Evolutionary conservation across 2,888 invertebrate genomes (phyloP), one percentile per base, ranked within the genome.

Genomic region (Leucoma salicis): DNA sequence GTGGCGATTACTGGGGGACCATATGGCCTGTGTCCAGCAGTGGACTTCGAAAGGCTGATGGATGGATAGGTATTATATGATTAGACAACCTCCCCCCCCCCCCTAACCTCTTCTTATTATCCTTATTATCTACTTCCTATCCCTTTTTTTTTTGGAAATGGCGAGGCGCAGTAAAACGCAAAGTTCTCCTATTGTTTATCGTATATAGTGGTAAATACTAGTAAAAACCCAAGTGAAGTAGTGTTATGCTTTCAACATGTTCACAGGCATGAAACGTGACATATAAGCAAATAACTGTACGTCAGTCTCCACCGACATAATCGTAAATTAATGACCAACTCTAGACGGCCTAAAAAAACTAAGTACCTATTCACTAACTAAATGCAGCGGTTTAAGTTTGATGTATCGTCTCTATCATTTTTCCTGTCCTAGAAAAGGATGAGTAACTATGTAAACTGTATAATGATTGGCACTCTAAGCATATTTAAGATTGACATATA

Each of bases 301-400:
- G 21, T 8, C 39, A 31, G 48, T 43, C 58, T 48, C 44, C 62
- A 12, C 39, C 64, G 55, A 61, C 70, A 64, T 80, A 82, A 82
- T 82, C 76, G 79, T 66, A 58, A 75, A 80, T 78, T 83, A 79
- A 83, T 82, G 82, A 74, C 76, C 50, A 60, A 53, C 38, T 24
- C 47, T 46, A 53, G 51, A 49, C 51, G 35, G 0, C 0, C 8
- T 47, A 55, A 56, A 59, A 55, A 51, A 49, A n/a, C 2, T 8
- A 5, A 4, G n/a, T 33, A 33, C 36, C 39, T 32, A 37, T 32
- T 14, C 15, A 47, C 53, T 46, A 57, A 40, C 49, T 42, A 37
- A 35, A 21, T 55, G 49, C 31, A 38, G 55, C 46, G 44, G 55
- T 55, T 42, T 27, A n/a, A 40, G n/a, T 38, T 43, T 42, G 29